Percentiles rank a stretch among this genome's conserved stretches.
phyloP scores from a whole-genome alignment of 2,797 vertebrate species.

The Botia almorhae region DNA sequence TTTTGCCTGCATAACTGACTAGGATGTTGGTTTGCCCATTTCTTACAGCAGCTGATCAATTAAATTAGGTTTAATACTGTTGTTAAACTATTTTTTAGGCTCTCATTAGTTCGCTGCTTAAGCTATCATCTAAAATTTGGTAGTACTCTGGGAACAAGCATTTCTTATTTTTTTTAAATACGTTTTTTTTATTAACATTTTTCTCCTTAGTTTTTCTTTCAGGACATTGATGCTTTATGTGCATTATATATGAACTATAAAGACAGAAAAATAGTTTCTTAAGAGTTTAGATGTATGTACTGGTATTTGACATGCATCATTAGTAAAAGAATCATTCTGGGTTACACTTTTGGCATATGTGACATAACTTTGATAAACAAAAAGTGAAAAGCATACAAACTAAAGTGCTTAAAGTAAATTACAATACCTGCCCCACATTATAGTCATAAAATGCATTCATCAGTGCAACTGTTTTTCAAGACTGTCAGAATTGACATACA shows the following conservation, averaged over 20 bases:
- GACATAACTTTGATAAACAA: neutral
- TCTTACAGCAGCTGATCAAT: slow-evolving; percentile 70
- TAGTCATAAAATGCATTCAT: neutral
- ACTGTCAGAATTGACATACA: neutral
- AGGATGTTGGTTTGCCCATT: slow-evolving; percentile 80
- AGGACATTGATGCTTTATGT: slow-evolving; percentile 7
- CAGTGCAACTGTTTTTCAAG: no score
- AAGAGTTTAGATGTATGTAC: neutral
- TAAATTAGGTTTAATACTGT: slow-evolving; percentile 30
- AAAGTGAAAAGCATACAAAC: neutral
- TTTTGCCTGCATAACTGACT: slow-evolving; percentile 77
- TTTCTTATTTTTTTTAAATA: neutral
- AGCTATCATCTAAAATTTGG: neutral
- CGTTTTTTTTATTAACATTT: slow-evolving; percentile 15
- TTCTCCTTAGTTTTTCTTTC: slow-evolving; percentile 22
- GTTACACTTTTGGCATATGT: slow-evolving; percentile 11
- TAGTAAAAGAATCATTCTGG: neutral
- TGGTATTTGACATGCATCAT: neutral
- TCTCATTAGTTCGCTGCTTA: slow-evolving; percentile 32
- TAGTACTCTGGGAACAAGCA: neutral
- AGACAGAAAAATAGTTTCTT: no score
- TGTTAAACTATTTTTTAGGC: slow-evolving; percentile 20
- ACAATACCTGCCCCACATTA: neutral
- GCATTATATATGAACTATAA: slow-evolving; percentile 12
- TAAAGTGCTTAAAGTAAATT: neutral